These are phyloP conservation scores for Micrasema minimum DNA, from an alignment of 1,140 invertebrate species.

Conservation along the genomic window DNA sequence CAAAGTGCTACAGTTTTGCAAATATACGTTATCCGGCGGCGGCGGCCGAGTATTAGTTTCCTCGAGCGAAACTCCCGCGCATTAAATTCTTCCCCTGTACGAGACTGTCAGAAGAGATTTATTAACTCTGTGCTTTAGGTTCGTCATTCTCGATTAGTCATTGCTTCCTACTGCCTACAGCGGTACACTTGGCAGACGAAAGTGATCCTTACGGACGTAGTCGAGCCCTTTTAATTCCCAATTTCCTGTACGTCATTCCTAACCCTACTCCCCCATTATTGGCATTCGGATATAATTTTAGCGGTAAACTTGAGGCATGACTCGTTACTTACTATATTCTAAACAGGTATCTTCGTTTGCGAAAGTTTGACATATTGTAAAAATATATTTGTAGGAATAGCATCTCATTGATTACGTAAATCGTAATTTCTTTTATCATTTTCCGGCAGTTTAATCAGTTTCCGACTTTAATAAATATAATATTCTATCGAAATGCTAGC, in stretches of 20 bases:
- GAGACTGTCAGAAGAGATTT: constrained; percentile 28
- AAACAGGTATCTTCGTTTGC: no score
- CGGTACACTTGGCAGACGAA: background rate
- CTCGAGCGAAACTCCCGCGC: background rate
- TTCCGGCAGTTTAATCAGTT: no score
- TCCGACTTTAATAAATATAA: no score
- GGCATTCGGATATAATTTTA: constrained; percentile 13
- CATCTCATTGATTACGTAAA: no score
- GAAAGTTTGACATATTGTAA: no score
- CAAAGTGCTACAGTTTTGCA: constrained; percentile 2
- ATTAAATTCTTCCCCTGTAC: background rate
- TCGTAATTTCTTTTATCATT: no score
- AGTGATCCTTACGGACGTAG: constrained; percentile 20
- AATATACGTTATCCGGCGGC: background rate
- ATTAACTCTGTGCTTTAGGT: constrained; percentile 17
- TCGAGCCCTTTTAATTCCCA: constrained; percentile 11
- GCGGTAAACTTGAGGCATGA: constrained; percentile 7
- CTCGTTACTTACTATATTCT: no score
- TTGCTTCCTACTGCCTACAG: no score
- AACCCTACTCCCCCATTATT: no score
- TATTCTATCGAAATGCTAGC: no score
- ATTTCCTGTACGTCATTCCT: constrained; percentile 13
- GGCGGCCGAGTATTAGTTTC: no score
- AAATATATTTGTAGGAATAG: no score
- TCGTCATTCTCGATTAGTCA: constrained; percentile 38